phyloP scores from a whole-genome alignment of 2,797 vertebrate genomes.

The Salarias fasciatus region DNA sequence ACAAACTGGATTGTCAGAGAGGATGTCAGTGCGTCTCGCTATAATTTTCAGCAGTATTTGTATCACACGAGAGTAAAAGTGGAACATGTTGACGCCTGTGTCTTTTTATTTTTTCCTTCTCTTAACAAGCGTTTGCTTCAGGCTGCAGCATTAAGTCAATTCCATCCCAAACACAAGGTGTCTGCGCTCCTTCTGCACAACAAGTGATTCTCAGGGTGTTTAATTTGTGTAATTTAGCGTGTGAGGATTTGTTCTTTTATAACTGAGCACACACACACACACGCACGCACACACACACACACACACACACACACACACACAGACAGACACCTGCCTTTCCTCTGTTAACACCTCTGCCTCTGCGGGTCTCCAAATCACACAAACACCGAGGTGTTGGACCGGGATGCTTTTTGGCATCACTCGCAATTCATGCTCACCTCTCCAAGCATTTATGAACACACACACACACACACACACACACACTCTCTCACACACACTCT shows the following conservation, averaged over 20 bases:
- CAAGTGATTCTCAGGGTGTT: constrained; percentile 15
- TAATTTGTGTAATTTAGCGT: constrained; percentile 1
- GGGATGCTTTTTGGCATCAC: constrained; percentile 82
- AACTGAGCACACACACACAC: constrained; percentile 11
- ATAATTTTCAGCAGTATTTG: no score
- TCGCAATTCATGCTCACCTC: constrained; percentile 51
- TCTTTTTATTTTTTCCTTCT: no score
- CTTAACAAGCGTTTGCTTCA: not conserved
- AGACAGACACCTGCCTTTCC: constrained; percentile 69
- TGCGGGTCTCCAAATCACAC: constrained; percentile 61
- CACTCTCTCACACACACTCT: not conserved
- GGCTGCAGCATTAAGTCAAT: constrained; percentile 15
- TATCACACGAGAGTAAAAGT: no score
- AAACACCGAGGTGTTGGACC: constrained; percentile 74
- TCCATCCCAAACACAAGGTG: not conserved
- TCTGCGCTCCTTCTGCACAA: constrained; percentile 10
- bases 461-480: constrained; percentile 38
- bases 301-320: constrained; percentile 38
- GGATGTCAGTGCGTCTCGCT: no score
- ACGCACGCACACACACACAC: constrained; percentile 23
- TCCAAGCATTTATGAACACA: constrained; percentile 13
- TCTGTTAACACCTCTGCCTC: constrained; percentile 73
- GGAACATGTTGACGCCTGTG: constrained; percentile 10
- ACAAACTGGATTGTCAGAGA: no score
- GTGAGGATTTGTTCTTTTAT: constrained; percentile 44